Evolutionary conservation across 2,888 invertebrate species (phyloP), one percentile per base, ranked within the genome.

Genomic region (Axea sp.): DNA sequence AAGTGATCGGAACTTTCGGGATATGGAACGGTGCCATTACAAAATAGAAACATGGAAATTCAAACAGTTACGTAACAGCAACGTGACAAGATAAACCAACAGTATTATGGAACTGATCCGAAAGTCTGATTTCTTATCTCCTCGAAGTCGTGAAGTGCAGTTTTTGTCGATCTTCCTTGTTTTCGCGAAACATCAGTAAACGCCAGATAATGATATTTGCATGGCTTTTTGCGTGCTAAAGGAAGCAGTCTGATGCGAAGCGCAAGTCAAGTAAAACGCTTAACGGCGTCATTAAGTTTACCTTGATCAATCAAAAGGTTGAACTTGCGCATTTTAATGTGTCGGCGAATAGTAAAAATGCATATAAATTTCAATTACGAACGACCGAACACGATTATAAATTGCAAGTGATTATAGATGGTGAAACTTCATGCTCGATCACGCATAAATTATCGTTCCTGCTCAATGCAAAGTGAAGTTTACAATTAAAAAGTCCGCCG

Each of bases 61-160:
- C 19, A 30, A 14, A 55, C 39, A 12, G 17, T 64, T 64, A 17
- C 45, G 53, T 28, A 64, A 64, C 41, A 4, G 11, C 24, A 22
- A 45, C 53, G 35, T 55, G 53, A 65, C 65, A 53, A 55, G 65
- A 65, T 55, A 55, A 55, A 43, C 45, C 28, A 47, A 39, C 35
- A 33, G 45, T 45, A 14, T 45, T 65, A 37, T 53, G 35, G 47
- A 37, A 9, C 31, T 14, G 67, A 67, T 67, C 57, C 6, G 67
- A 67, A 67, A 67, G 67, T 57, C 24, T 45, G 67, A 67, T 67
- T 57, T 39, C 57, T 67, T 67, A 67, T 67, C 57, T 28, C 0
- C 3, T 5, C 12, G 19, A 26, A 39, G 37, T 57, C 47, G 39
- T 57, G 35, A 49, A 49, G 31, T 57, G 22, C 19, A 26, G 6